A percentile compares a stretch with the other conserved stretches of the same genome.
Evolutionary conservation across 2,113 vertebrate species (phyloP).

Genomic region (Eolophus roseicapilla): DNA sequence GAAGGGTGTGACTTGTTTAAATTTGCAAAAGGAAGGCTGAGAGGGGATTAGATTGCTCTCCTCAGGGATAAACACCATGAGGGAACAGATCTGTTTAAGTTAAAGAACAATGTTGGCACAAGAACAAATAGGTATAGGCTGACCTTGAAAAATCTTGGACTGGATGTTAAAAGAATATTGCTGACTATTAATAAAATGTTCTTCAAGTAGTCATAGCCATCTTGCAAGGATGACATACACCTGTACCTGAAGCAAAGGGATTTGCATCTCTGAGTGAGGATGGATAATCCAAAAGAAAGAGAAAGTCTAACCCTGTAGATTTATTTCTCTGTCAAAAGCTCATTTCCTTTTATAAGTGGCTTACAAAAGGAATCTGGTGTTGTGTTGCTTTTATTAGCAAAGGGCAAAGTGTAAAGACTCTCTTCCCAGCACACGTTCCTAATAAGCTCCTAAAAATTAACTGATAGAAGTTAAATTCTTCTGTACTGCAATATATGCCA

Average conservation of each 20-base stretch:
- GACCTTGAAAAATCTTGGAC: background rate
- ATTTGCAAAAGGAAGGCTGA: slow-evolving; percentile 17
- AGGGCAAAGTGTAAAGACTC: background rate
- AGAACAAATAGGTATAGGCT: slow-evolving; percentile 26
- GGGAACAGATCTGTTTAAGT: slow-evolving; percentile 34
- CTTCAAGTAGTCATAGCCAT: background rate
- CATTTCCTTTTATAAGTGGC: background rate
- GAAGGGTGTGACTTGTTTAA: slow-evolving; percentile 25
- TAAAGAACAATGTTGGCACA: slow-evolving; percentile 45
- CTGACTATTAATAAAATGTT: background rate
- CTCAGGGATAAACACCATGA: background rate
- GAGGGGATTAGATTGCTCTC: background rate
- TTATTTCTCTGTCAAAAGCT: background rate
- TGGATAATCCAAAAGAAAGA: background rate
- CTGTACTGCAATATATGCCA: background rate
- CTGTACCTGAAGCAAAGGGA: background rate
- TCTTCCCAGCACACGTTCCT: background rate
- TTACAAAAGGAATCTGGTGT: background rate
- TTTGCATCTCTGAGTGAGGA: background rate
- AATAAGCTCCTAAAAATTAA: background rate
- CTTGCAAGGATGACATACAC: background rate
- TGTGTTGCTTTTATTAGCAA: background rate
- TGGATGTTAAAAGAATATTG: background rate
- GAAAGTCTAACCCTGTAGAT: background rate
- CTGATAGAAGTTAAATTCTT: background rate